Conservation (phyloP, 2,113 vertebrate genomes). For the Larimichthys polyactis region DNA sequence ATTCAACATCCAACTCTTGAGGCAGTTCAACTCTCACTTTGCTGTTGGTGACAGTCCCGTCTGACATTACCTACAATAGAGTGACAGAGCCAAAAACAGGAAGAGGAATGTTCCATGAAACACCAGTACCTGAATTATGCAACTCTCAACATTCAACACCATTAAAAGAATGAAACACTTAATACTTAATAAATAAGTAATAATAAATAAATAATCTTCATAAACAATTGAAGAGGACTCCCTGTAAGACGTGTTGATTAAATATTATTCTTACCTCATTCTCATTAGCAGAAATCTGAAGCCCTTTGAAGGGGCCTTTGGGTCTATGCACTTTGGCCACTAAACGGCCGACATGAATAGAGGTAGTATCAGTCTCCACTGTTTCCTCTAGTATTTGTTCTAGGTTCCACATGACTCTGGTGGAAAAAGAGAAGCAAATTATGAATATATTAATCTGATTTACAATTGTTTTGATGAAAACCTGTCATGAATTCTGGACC, state of each 20-base stretch:
- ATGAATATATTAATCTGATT: not conserved
- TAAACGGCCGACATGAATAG: fast-evolving
- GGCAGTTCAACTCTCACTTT: conserved; percentile 18
- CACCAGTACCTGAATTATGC: not conserved
- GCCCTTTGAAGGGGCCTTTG: not conserved
- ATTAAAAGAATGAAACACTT: not conserved
- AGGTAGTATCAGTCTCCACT: fast-evolving
- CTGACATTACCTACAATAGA: not conserved
- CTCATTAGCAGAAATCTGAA: conserved; percentile 3
- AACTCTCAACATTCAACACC: not conserved
- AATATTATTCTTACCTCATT: conserved; percentile 2
- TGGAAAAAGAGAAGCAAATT: not conserved
- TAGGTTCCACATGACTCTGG: not conserved
- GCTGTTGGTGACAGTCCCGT: fast-evolving
- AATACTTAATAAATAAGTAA: too few relatives aligned
- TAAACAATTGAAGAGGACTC: not conserved
- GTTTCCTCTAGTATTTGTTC: not conserved
- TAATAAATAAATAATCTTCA: too few relatives aligned
- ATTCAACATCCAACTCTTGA: not conserved
- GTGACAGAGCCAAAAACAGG: not conserved
- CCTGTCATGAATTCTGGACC: not conserved
- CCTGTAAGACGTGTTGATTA: not conserved
- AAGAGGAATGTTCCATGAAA: not conserved
- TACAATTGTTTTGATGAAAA: not conserved
- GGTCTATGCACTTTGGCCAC: not conserved